These are phyloP conservation scores for Patiria miniata DNA, from an alignment of 35 echinoderm and acorn worm species.

Conservation along the genomic window DNA sequence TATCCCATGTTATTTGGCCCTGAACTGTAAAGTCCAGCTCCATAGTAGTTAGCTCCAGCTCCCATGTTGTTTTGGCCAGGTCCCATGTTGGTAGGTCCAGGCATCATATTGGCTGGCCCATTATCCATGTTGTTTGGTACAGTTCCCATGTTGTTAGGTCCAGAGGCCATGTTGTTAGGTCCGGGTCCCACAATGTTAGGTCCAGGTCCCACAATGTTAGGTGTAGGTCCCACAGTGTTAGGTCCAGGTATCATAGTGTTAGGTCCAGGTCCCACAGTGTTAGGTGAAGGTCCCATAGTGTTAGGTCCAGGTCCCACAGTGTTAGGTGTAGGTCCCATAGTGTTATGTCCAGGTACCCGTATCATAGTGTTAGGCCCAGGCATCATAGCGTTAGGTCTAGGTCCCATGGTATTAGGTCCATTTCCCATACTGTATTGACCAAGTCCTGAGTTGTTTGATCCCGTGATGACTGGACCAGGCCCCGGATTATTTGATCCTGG, in stretches of 20 bases:
- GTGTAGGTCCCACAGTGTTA: neutral
- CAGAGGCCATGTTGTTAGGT: neutral
- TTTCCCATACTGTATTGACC: neutral
- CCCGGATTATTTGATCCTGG: no score
- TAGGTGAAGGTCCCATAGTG: neutral
- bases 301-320: neutral
- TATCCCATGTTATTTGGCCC: neutral
- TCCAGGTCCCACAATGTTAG: neutral
- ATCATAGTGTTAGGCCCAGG: neutral
- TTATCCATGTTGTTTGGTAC: neutral
- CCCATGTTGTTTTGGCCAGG: neutral
- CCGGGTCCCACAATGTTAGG: neutral
- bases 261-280: neutral
- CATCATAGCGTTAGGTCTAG: neutral
- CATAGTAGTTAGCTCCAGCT: neutral
- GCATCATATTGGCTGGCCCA: neutral
- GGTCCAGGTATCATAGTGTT: neutral
- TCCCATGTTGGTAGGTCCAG: neutral
- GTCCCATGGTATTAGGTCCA: neutral
- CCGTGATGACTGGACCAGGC: no score
- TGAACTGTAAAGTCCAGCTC: neutral
- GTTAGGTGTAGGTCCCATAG: neutral
- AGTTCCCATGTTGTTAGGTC: constrained; percentile 11
- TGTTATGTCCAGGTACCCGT: neutral
- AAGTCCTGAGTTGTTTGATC: neutral